These are phyloP conservation scores for Cephus rjabovi DNA, from an alignment of 2,888 invertebrate genomes.

Conservation along the genomic window DNA sequence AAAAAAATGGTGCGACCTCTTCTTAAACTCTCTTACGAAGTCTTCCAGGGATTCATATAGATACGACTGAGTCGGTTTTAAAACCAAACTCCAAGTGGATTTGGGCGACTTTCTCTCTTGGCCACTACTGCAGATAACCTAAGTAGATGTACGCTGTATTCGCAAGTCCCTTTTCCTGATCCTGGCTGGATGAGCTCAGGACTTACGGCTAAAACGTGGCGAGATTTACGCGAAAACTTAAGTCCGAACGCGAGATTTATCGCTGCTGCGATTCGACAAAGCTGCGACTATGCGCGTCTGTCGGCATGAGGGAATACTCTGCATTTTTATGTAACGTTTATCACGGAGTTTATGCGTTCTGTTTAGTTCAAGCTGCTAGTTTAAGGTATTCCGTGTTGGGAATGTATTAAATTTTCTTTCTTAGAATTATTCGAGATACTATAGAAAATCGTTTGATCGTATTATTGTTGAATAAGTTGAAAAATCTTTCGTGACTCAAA, in stretches of 20 bases:
- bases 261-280: conserved; percentile 39
- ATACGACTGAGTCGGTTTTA: conserved; percentile 43
- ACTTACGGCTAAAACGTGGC: conserved; percentile 66
- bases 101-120: conserved; percentile 29
- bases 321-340: not conserved
- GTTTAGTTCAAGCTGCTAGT: not conserved
- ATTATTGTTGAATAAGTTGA: not conserved
- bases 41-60: not conserved
- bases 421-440: not conserved
- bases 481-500: not conserved
- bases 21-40: not conserved
- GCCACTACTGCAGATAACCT: not conserved
- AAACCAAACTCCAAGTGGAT: conserved; percentile 61
- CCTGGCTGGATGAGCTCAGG: conserved; percentile 59
- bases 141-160: conserved; percentile 17
- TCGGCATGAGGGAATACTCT: conserved; percentile 2
- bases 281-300: not conserved
- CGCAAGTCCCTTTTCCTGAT: conserved; percentile 55
- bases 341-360: not conserved
- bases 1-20: not conserved
- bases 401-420: not conserved
- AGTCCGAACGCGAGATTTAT: conserved; percentile 63
- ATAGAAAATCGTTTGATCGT: not conserved
- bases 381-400: not conserved
- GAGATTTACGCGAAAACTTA: conserved; percentile 65